Percentiles rank a stretch among this genome's conserved stretches.
These are phyloP conservation scores for Patiria miniata DNA, from an alignment of 35 echinoderm and acorn worm species.

Conservation along the genomic window DNA sequence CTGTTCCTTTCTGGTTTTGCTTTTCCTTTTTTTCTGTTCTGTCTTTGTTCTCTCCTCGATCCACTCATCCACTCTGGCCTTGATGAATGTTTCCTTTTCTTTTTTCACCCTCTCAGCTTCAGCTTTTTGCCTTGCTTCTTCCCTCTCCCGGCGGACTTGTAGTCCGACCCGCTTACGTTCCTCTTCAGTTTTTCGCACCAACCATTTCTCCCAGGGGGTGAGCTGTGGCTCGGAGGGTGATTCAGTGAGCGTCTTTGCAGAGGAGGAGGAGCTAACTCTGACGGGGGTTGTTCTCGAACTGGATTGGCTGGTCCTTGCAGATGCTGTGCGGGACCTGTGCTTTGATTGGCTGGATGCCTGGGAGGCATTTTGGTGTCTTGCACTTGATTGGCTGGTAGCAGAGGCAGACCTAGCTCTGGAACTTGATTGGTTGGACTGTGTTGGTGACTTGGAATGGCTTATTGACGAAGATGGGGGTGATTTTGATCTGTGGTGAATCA, in stretches of 20 bases:
- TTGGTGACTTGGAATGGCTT: not conserved
- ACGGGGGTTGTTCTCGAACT: not conserved
- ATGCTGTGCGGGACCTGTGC: not conserved
- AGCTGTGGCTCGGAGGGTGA: not conserved
- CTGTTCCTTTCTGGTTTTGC: conserved; percentile 21
- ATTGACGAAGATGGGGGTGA: conserved; percentile 6
- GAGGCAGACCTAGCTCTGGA: not conserved
- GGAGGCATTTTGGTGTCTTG: not conserved
- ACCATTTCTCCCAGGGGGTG: conserved; percentile 63
- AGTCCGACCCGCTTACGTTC: conserved; percentile 39
- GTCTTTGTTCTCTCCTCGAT: conserved; percentile 42
- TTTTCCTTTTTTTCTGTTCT: conserved; percentile 35
- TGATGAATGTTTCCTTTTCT: conserved; percentile 41
- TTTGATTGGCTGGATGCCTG: not conserved
- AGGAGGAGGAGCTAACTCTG: not conserved
- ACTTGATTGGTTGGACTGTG: not conserved
- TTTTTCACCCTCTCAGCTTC: conserved; percentile 40
- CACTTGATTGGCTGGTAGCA: not conserved
- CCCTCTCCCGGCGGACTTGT: conserved; percentile 42
- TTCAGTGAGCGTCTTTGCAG: conserved; percentile 6
- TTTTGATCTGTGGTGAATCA: not conserved
- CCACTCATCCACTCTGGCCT: conserved; percentile 48
- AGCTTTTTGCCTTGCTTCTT: conserved; percentile 27
- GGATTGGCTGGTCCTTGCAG: not conserved
- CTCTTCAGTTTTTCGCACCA: conserved; percentile 56